Evolutionary conservation across 2,888 invertebrate species (phyloP).

Genomic region (Portevinia maculata): DNA sequence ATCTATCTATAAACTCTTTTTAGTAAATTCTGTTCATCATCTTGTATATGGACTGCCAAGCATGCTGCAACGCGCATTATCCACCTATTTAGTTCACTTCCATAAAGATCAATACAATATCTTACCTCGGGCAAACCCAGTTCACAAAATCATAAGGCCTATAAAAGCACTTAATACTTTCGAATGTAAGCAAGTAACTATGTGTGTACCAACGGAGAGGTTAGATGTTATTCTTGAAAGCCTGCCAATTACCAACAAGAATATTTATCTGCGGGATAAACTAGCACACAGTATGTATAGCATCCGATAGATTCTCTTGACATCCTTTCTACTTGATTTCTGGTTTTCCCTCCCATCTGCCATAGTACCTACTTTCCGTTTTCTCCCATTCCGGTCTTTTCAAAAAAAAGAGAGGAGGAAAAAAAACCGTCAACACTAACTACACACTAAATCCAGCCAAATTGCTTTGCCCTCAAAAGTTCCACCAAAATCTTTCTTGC

Average conservation of each 20-base stretch:
- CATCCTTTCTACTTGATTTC: slow-evolving; percentile 55
- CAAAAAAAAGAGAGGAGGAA: slow-evolving; percentile 22
- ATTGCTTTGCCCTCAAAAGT: slow-evolving; percentile 69
- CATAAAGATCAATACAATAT: too few species aligned
- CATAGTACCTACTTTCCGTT: slow-evolving; percentile 4
- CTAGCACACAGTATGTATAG: slow-evolving; percentile 53
- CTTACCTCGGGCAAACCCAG: neutral
- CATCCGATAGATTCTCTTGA: slow-evolving; percentile 67
- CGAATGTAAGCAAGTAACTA: neutral
- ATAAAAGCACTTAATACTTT: slow-evolving; percentile 2
- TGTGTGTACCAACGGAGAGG: slow-evolving; percentile 1
- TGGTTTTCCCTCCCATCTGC: slow-evolving; percentile 15
- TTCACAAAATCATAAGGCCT: too few species aligned
- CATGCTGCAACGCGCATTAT: too few species aligned
- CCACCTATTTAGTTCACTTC: too few species aligned
- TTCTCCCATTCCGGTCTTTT: too few species aligned
- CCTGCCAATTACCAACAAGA: slow-evolving; percentile 61
- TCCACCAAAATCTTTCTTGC: slow-evolving; percentile 30
- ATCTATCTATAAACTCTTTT: too few species aligned
- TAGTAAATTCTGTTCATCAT: too few species aligned
- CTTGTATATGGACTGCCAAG: too few species aligned
- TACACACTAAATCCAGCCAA: slow-evolving; percentile 54
- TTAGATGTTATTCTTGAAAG: slow-evolving; percentile 52
- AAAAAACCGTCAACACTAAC: slow-evolving; percentile 35
- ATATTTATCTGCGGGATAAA: slow-evolving; percentile 58